A percentile compares a stretch with the other conserved stretches of the same genome.
Conservation (phyloP, 2,888 invertebrate genomes). For the Hecatera dysodea region DNA sequence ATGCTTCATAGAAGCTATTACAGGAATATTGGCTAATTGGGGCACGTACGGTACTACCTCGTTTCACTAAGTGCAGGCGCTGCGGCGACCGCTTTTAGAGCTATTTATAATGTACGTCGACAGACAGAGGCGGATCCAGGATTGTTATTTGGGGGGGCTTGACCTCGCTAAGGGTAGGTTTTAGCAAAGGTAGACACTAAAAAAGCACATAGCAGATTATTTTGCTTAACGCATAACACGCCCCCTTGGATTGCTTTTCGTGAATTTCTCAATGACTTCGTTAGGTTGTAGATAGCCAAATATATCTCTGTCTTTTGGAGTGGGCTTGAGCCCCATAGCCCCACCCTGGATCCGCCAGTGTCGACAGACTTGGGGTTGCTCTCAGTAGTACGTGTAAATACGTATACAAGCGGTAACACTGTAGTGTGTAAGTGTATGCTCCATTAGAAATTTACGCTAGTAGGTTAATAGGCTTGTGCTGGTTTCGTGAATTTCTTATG, state of each 20-base stretch:
- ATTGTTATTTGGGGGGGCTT: no score
- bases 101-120: slow-evolving; percentile 71
- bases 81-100: slow-evolving; percentile 71
- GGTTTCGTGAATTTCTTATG: slow-evolving; percentile 23
- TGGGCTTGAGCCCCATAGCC: no score
- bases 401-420: slow-evolving; percentile 38
- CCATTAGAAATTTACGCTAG: slow-evolving; percentile 49
- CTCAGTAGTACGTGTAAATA: slow-evolving; percentile 47
- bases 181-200: no score
- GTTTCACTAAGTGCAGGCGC: slow-evolving; percentile 68
- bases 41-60: slow-evolving; percentile 60
- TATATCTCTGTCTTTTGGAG: no score
- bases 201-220: no score
- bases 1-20: slow-evolving; percentile 67
- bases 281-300: no score
- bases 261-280: no score
- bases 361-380: slow-evolving; percentile 51
- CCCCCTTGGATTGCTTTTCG: no score
- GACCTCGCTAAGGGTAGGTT: no score
- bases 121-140: slow-evolving; percentile 15
- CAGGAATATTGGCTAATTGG: slow-evolving; percentile 71
- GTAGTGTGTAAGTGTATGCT: slow-evolving; percentile 48
- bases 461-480: slow-evolving; percentile 47
- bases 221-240: no score
- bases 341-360: background rate